phyloP scores from a whole-genome alignment of 2,888 invertebrate species.

The Melieria picta region DNA sequence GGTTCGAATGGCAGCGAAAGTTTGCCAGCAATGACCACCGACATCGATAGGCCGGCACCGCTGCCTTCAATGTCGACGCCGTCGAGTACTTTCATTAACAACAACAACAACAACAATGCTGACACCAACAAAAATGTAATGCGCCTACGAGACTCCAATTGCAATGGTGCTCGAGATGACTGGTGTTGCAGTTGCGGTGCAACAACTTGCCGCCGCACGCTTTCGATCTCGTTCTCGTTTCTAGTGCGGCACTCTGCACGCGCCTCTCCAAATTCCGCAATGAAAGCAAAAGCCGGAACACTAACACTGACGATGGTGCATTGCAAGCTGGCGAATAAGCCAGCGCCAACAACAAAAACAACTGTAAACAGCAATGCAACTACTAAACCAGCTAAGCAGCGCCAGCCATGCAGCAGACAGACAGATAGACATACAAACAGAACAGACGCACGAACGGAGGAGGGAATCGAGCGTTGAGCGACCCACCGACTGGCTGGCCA shows the following conservation, averaged over 20 bases:
- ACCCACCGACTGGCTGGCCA: background rate
- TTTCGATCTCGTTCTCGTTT: slow-evolving; percentile 16
- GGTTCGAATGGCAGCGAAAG: no score
- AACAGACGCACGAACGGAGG: no score
- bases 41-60: no score
- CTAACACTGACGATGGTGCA: background rate
- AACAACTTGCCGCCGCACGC: background rate
- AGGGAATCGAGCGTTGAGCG: no score
- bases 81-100: background rate
- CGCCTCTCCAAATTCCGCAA: slow-evolving; percentile 27
- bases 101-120: background rate
- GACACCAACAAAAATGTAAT: background rate
- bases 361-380: background rate
- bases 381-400: background rate
- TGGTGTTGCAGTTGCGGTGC: background rate
- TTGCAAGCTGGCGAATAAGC: slow-evolving; percentile 3
- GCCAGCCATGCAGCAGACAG: no score
- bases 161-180: background rate
- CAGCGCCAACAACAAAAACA: background rate
- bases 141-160: background rate
- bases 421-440: background rate
- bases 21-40: no score
- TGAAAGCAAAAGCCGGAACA: slow-evolving; percentile 27
- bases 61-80: background rate
- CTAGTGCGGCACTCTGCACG: slow-evolving; percentile 6